Conservation (phyloP, 2,888 invertebrate genomes). For the Nephrotoma flavescens region DNA sequence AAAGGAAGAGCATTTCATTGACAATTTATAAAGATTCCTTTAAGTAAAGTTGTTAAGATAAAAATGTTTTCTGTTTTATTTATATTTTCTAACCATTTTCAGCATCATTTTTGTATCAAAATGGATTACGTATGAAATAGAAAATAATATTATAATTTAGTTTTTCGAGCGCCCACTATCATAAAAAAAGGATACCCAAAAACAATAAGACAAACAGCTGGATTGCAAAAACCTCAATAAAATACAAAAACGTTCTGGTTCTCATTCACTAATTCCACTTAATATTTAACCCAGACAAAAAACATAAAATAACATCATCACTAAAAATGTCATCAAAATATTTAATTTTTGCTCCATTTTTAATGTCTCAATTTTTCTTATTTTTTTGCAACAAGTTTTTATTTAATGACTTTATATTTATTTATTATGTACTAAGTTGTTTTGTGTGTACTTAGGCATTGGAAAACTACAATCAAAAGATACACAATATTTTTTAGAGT, state of each 20-base stretch:
- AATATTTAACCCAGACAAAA: not conserved
- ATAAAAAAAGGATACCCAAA: not conserved
- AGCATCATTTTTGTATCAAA: not conserved
- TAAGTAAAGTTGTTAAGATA: not conserved
- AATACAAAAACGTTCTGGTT: not conserved
- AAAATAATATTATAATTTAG: not conserved
- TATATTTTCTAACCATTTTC: not conserved
- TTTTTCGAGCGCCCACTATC: not conserved
- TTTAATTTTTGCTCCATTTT: not conserved
- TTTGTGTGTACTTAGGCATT: too few relatives aligned
- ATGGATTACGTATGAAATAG: not conserved
- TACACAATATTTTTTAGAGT: too few relatives aligned
- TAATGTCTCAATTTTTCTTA: too few relatives aligned
- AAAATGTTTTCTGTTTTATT: not conserved
- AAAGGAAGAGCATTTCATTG: not conserved
- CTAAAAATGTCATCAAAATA: not conserved
- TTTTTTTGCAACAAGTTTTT: too few relatives aligned
- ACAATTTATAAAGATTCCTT: not conserved
- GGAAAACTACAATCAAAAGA: too few relatives aligned
- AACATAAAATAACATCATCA: not conserved
- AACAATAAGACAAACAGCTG: not conserved
- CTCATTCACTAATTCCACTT: not conserved
- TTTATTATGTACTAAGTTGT: too few relatives aligned
- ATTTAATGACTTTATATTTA: too few relatives aligned
- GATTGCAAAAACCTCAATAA: not conserved